Base-by-base conservation (phyloP, 2,113 vertebrate genomes). In the Rhabdomys dilectus region DNA sequence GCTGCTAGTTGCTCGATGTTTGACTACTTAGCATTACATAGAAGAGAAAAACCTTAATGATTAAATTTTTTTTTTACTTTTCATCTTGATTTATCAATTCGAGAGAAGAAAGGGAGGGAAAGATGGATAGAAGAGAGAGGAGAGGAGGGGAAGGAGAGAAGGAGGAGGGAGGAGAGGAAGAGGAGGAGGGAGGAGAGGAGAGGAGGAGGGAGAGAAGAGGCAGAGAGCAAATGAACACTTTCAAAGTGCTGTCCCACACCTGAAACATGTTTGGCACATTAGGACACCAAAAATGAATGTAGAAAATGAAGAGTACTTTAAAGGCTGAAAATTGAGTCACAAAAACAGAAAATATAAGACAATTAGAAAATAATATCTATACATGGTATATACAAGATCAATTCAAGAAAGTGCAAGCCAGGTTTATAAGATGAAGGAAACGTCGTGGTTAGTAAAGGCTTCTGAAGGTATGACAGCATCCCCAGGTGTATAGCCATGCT, bases 21-120 rank as follows among this genome's bases (percentile, higher is more conserved):
- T 80, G 4, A 51, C 45, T 88, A 72, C 36, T 48, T 96, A 51
- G 7, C 17, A 81, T 62, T 36, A 8, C 13, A 39, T n/a, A 72
- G 7, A 56, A 72, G 26, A 88, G 53, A 6, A 62, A 62, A 53
- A 75, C 36, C 21, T 22, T 86, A 7, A 10, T 12, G 56, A 29
- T 42, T 42, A 84, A 62, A 66, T 45, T 21, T 24, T 10, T 26
- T 96, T 68, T 86, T 96, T 9, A 56, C n/a, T 62, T 93, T 89
- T 84, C 58, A 89, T 72, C n/a, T 91, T 45, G 45, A 42, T 77
- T 76, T 91, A 51, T 77, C 58, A 89, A 84, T n/a, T 2, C 2
- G 10, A 36, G 2, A 22, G 73, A 22, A n/a, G 31, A 15, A 73
- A 3, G 51, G 51, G 58, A 3, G 66, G 7, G 1, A 6, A 8